A percentile compares a stretch with the other conserved stretches of the same genome.
phyloP scores from a whole-genome alignment of 2,113 vertebrate species.

The Tonatia bakeri region DNA sequence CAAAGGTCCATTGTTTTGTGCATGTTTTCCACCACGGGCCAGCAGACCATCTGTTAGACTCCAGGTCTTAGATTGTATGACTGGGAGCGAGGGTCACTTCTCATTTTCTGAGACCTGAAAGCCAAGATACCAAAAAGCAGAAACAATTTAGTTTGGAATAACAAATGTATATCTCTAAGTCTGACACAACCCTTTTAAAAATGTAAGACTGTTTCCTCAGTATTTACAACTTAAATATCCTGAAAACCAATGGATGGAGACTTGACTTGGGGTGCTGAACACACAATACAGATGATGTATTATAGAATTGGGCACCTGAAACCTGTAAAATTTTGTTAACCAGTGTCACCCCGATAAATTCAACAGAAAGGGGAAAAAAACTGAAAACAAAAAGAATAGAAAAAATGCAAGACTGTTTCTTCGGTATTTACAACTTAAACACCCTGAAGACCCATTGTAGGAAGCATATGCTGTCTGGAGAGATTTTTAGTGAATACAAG shows the following conservation, averaged over 20 bases:
- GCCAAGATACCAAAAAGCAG: background rate
- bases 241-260: background rate
- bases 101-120: background rate
- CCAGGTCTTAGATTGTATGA: background rate
- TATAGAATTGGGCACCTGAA: too few species aligned
- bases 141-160: background rate
- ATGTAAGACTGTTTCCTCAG: background rate
- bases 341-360: too few species aligned
- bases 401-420: background rate
- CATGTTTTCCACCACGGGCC: background rate
- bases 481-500: background rate
- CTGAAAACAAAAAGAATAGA: too few species aligned
- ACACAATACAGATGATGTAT: too few species aligned
- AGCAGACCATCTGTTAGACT: background rate
- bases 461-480: background rate
- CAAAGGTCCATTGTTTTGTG: background rate
- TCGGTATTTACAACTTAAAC: background rate
- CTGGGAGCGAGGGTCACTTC: background rate
- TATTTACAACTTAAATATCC: background rate
- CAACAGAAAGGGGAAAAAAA: too few species aligned
- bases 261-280: too few species aligned
- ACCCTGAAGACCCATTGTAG: background rate
- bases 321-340: too few species aligned
- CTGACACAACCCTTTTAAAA: background rate
- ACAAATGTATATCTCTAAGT: background rate